Evolutionary conservation across 2,113 vertebrate genomes (phyloP).

Genomic region (Anguilla rostrata): DNA sequence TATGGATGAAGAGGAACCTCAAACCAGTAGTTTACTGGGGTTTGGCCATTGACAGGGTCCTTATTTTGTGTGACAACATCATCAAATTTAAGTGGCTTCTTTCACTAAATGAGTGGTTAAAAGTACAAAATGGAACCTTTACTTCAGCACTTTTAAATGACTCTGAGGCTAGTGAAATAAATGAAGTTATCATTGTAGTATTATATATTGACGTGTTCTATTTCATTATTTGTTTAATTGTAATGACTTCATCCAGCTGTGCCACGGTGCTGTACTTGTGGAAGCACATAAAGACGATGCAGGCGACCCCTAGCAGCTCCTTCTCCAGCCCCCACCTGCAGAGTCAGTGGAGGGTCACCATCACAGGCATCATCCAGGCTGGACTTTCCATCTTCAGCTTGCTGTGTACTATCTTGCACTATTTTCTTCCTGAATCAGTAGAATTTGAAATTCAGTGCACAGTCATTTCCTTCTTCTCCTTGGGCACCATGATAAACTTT

Average conservation of each 20-base stretch:
- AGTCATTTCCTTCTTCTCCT: background rate
- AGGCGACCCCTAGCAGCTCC: background rate
- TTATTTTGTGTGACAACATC: background rate
- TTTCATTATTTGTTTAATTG: background rate
- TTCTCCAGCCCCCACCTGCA: slow-evolving; percentile 4
- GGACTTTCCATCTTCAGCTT: background rate
- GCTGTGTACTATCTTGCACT: background rate
- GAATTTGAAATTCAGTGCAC: background rate
- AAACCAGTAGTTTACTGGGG: background rate
- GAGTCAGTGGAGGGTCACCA: background rate
- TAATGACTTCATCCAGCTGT: background rate
- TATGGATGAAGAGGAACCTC: background rate
- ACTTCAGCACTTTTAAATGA: background rate
- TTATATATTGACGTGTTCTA: background rate
- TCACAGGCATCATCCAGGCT: background rate
- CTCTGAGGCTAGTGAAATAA: background rate
- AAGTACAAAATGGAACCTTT: background rate
- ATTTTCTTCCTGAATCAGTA: background rate
- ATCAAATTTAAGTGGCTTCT: background rate
- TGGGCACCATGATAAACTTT: background rate
- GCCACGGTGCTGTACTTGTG: background rate
- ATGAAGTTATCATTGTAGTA: background rate
- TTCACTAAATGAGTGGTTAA: background rate
- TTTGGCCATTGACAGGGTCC: background rate
- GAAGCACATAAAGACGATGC: background rate